A percentile compares a stretch with the other conserved stretches of the same genome.
These are phyloP conservation scores for Mythimna pallens DNA, from an alignment of 2,888 invertebrate genomes.

Conservation along the genomic window DNA sequence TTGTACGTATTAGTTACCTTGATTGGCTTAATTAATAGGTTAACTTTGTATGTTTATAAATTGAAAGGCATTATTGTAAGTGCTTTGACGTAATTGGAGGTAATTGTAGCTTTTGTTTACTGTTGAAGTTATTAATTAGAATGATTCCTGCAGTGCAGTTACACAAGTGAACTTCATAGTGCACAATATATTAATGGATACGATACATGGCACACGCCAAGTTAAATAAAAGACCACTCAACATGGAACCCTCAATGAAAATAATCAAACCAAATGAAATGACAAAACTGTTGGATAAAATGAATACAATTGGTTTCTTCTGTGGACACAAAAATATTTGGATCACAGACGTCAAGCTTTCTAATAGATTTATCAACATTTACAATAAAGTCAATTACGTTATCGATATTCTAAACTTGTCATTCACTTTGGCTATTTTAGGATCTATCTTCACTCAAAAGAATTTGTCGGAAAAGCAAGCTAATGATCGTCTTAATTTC, in stretches of 20 bases:
- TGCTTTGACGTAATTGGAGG: slow-evolving; percentile 2
- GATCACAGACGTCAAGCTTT: slow-evolving; percentile 25
- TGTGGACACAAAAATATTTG: slow-evolving; percentile 28
- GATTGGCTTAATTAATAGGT: background rate
- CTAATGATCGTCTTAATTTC: slow-evolving; percentile 11
- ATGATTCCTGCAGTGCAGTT: background rate
- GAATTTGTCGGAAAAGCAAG: slow-evolving; percentile 21
- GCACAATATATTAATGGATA: background rate
- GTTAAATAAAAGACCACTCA: background rate
- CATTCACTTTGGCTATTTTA: slow-evolving; percentile 5
- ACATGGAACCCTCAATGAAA: slow-evolving; percentile 19
- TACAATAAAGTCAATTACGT: slow-evolving; percentile 16
- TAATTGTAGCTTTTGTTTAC: slow-evolving; percentile 12
- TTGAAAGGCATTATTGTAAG: background rate
- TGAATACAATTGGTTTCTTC: slow-evolving; percentile 24
- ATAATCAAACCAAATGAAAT: slow-evolving; percentile 14
- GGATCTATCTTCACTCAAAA: slow-evolving; percentile 39
- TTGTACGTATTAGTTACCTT: too few relatives aligned
- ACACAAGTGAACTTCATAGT: background rate
- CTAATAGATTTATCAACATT: slow-evolving; percentile 25
- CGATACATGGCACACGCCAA: background rate
- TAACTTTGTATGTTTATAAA: slow-evolving; percentile 22
- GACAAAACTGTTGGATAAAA: slow-evolving; percentile 25
- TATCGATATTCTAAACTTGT: background rate
- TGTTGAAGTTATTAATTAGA: background rate